Evolutionary conservation across 1,140 invertebrate genomes (phyloP).

Genomic region (Halesus radiatus): DNA sequence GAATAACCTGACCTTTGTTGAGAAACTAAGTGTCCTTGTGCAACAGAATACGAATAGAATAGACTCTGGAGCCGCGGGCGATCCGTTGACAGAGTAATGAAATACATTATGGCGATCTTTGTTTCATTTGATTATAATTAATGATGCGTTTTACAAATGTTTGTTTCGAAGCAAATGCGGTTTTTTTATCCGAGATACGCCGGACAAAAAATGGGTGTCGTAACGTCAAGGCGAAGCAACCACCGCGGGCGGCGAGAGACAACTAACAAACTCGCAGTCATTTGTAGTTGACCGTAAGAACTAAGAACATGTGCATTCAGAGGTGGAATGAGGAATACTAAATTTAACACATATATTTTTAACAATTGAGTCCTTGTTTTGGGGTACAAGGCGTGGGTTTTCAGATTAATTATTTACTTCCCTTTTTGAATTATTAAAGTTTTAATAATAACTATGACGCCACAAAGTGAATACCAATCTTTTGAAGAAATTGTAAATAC

Average conservation of each 20-base stretch:
- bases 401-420: no score
- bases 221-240: constrained; percentile 6
- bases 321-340: no score
- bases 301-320: neutral
- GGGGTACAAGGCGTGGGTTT: no score
- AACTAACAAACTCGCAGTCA: neutral
- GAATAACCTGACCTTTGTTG: neutral
- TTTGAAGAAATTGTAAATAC: no score
- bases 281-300: constrained; percentile 21
- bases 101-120: constrained; percentile 45
- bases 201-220: constrained; percentile 14
- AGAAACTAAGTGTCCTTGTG: constrained; percentile 13
- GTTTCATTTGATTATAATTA: constrained; percentile 50
- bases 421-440: no score
- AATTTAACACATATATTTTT: no score
- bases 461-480: no score
- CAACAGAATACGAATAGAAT: neutral
- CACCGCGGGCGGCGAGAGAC: no score
- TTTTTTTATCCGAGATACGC: constrained; percentile 4
- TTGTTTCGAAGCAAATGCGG: constrained; percentile 5
- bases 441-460: no score
- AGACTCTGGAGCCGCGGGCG: constrained; percentile 13
- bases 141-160: constrained; percentile 45
- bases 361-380: no score
- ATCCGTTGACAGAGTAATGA: constrained; percentile 48